Evolutionary conservation across 2,888 invertebrate species (phyloP).

Genomic region (Nemurella pictetii): DNA sequence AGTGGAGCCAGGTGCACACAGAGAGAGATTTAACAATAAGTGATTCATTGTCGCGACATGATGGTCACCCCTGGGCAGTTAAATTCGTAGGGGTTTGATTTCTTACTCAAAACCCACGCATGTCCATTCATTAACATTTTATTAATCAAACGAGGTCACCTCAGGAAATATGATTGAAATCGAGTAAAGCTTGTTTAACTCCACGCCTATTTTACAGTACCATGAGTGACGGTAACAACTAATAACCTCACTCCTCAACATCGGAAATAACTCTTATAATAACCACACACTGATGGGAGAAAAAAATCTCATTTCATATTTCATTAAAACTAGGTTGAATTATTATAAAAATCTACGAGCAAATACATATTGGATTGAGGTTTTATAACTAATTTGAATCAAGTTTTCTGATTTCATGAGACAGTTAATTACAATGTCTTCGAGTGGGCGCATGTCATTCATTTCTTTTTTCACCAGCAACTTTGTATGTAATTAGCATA

Average conservation of each 20-base stretch:
- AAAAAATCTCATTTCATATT: background rate
- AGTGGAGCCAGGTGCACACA: background rate
- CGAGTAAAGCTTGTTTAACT: background rate
- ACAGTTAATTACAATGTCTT: background rate
- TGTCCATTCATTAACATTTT: conserved; percentile 7
- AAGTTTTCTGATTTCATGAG: background rate
- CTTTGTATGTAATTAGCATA: background rate
- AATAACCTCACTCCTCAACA: background rate
- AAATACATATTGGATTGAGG: background rate
- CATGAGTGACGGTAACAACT: too few relatives aligned
- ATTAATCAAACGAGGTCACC: conserved; percentile 14
- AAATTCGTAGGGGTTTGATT: background rate
- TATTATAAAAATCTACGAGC: background rate
- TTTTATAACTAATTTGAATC: background rate
- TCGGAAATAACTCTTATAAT: background rate
- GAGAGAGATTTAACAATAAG: background rate
- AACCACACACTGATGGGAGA: background rate
- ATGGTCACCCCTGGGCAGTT: background rate
- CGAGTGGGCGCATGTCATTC: background rate
- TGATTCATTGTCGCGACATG: too few relatives aligned
- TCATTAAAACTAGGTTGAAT: background rate
- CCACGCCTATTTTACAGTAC: background rate
- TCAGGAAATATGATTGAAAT: background rate
- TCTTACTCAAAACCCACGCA: conserved; percentile 1
- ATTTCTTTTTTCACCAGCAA: background rate